These are phyloP conservation scores for Helleia helle DNA, from an alignment of 2,888 invertebrate genomes.

Conservation along the genomic window DNA sequence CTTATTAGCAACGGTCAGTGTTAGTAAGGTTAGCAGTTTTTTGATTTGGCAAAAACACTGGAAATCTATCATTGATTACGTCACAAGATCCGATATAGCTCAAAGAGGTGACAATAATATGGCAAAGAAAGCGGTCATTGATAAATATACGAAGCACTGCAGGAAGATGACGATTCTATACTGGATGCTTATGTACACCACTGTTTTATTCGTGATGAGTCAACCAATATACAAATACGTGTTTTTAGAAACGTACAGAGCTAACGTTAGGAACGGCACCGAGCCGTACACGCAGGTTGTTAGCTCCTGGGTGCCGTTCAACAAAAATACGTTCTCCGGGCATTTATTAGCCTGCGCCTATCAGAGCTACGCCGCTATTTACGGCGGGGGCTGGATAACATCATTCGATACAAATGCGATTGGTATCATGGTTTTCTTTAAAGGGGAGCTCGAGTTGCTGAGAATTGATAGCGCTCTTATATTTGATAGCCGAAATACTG, in stretches of 20 bases:
- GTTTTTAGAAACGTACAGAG: constrained; percentile 36
- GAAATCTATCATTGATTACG: constrained; percentile 46
- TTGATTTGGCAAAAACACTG: constrained; percentile 46
- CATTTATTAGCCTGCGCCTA: constrained; percentile 39
- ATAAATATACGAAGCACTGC: constrained; percentile 40
- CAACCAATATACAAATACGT: constrained; percentile 46
- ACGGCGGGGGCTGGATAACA: constrained; percentile 58
- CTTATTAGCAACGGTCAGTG: constrained; percentile 49
- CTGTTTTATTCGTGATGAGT: constrained; percentile 40
- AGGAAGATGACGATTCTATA: constrained; percentile 50
- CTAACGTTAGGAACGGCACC: constrained; percentile 38
- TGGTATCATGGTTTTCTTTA: constrained; percentile 59
- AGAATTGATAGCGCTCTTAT: constrained; percentile 39
- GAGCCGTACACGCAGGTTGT: constrained; percentile 46
- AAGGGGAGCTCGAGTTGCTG: constrained; percentile 44
- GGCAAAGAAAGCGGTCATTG: constrained; percentile 31
- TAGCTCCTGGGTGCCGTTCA: constrained; percentile 58
- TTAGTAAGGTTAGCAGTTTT: constrained; percentile 45
- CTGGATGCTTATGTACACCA: constrained; percentile 51
- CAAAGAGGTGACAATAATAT: constrained; percentile 30
- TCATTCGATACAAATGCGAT: constrained; percentile 55
- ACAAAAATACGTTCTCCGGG: constrained; percentile 39
- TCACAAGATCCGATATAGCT: constrained; percentile 39
- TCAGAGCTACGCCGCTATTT: constrained; percentile 50
- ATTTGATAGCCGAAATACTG: constrained; percentile 30